Evolutionary conservation across 37 sponge, comb jelly and placozoan species (phyloP).

Genomic region (Trichoplax adhaerens): DNA sequence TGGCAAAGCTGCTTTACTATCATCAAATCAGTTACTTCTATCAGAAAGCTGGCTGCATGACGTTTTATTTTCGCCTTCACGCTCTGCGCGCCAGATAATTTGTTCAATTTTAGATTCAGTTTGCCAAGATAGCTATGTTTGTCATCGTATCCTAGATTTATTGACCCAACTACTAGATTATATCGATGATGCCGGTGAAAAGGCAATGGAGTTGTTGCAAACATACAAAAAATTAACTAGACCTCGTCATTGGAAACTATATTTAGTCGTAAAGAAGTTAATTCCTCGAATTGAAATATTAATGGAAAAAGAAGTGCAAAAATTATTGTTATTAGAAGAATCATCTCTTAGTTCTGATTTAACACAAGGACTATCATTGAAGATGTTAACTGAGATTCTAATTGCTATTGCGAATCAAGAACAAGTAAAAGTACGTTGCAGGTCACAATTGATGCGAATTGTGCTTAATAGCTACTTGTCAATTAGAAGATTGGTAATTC

Average conservation of each 20-base stretch:
- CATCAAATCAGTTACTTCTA: conserved; percentile 17
- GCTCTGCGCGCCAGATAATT: conserved; percentile 36
- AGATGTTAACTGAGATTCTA: conserved; percentile 62
- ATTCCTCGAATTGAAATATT: conserved; percentile 47
- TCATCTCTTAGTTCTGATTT: conserved; percentile 67
- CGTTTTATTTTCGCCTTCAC: conserved; percentile 62
- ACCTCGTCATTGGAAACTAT: conserved; percentile 50
- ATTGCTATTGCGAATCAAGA: conserved; percentile 40
- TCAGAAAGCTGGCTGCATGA: conserved; percentile 43
- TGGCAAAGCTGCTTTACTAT: background rate
- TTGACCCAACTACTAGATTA: conserved; percentile 40
- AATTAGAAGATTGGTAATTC: conserved; percentile 59
- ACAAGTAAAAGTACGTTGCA: conserved; percentile 46
- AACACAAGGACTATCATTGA: conserved; percentile 73
- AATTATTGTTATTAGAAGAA: conserved; percentile 47
- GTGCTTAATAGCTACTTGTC: conserved; percentile 74
- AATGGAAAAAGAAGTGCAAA: conserved; percentile 17
- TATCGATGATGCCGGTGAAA: conserved; percentile 53
- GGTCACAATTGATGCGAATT: conserved; percentile 47
- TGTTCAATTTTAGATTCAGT: conserved; percentile 40
- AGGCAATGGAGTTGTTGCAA: conserved; percentile 54
- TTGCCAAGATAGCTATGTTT: conserved; percentile 31
- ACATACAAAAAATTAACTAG: conserved; percentile 28
- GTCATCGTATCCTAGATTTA: conserved; percentile 52
- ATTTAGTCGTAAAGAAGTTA: conserved; percentile 47